phyloP scores from a whole-genome alignment of 2,797 vertebrate species.

The Psittacula echo region DNA sequence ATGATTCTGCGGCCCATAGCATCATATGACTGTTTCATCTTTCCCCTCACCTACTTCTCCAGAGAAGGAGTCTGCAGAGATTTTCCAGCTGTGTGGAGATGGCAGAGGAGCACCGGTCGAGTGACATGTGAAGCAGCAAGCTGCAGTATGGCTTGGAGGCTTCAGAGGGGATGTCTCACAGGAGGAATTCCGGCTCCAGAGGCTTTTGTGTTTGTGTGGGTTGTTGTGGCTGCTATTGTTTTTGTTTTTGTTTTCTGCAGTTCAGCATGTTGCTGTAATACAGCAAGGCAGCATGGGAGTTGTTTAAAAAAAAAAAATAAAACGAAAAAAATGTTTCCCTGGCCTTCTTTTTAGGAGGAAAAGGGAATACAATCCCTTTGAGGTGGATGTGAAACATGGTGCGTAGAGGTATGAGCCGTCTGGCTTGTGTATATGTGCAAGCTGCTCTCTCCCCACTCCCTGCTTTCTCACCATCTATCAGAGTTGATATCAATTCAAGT shows the following conservation, averaged over 20 bases:
- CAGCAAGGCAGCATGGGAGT: background rate
- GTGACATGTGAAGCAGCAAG: background rate
- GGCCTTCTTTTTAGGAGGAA: background rate
- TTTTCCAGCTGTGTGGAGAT: slow-evolving; percentile 9
- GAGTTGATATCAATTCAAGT: slow-evolving; percentile 29
- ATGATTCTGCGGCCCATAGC: background rate
- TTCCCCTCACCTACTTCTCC: background rate
- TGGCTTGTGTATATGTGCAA: background rate
- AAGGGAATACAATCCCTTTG: background rate
- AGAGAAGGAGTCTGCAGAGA: background rate
- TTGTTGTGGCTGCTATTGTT: background rate
- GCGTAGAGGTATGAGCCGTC: background rate
- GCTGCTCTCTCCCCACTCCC: background rate
- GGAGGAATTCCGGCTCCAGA: background rate
- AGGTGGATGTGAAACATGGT: background rate
- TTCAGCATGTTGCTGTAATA: background rate
- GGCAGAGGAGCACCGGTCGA: background rate
- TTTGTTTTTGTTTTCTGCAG: slow-evolving; percentile 33
- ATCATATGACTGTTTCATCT: background rate
- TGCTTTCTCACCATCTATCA: slow-evolving; percentile 39
- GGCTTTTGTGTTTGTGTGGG: background rate
- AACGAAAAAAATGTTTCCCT: background rate
- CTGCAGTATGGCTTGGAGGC: background rate
- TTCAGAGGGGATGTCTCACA: background rate
- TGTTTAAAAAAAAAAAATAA: background rate